Conservation (phyloP, 2,888 invertebrate genomes). For the Ferrisia virgata region DNA sequence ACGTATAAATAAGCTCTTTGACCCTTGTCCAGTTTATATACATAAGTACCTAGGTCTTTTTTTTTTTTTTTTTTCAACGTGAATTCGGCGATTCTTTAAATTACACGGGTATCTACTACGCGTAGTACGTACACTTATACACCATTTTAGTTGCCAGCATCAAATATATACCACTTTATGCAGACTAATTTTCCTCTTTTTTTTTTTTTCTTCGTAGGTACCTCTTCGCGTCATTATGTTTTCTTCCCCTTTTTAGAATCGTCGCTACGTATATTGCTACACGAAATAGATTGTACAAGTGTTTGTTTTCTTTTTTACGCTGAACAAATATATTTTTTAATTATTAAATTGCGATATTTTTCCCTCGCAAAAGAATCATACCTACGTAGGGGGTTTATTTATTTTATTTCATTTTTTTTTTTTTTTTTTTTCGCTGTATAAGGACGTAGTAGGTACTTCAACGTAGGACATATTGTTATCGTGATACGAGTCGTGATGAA, state of each 20-base stretch:
- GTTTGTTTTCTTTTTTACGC: neutral
- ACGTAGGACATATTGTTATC: neutral
- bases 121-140: too few species aligned
- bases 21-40: neutral
- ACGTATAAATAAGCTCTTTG: slow-evolving; percentile 16
- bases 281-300: neutral
- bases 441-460: neutral
- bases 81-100: neutral
- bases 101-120: neutral
- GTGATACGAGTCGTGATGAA: neutral
- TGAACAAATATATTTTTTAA: neutral
- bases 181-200: neutral
- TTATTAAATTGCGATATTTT: neutral
- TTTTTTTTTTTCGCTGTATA: neutral
- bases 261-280: neutral
- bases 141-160: neutral
- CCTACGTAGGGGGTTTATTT: neutral
- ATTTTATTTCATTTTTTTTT: too few species aligned
- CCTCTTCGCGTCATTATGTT: neutral
- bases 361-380: neutral
- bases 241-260: neutral
- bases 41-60: neutral
- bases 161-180: neutral
- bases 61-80: neutral
- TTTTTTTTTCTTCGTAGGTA: neutral